Percentiles rank a stretch among this genome's conserved stretches.
phyloP scores from a whole-genome alignment of 1,140 invertebrate genomes.

The Platyura marginata region DNA sequence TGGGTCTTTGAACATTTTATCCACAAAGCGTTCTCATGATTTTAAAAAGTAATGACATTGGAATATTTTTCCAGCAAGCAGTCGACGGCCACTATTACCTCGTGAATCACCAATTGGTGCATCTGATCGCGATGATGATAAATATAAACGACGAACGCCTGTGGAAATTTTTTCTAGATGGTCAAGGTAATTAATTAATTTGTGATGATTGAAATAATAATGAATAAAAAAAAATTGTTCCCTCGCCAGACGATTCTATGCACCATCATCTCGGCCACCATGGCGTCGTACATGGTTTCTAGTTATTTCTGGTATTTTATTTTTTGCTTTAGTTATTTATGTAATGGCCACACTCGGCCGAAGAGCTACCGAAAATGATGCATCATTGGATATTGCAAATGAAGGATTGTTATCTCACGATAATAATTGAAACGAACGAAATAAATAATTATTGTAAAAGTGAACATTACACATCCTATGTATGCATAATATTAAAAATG shows the following conservation, averaged over 20 bases:
- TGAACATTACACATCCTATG: too few relatives aligned
- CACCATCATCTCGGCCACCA: constrained; percentile 21
- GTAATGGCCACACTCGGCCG: constrained; percentile 20
- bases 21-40: neutral
- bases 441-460: too few relatives aligned
- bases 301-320: constrained; percentile 15
- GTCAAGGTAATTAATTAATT: constrained; percentile 9
- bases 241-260: constrained; percentile 15
- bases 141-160: constrained; percentile 21
- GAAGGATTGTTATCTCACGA: too few relatives aligned
- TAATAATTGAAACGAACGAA: too few relatives aligned
- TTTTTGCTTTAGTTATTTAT: constrained; percentile 18
- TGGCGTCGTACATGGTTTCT: constrained; percentile 23
- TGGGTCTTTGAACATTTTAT: neutral
- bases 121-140: constrained; percentile 22
- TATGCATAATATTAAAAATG: too few relatives aligned
- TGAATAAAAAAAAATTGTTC: neutral
- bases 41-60: neutral
- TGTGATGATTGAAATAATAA: neutral
- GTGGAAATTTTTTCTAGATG: constrained; percentile 22
- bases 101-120: constrained; percentile 20
- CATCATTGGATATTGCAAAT: too few relatives aligned
- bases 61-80: constrained; percentile 13
- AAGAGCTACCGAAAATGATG: neutral
- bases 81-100: constrained; percentile 16